Evolutionary conservation across 2,113 vertebrate species (phyloP), one percentile per base, ranked within the genome.

Genomic region (Saguinus midas): DNA sequence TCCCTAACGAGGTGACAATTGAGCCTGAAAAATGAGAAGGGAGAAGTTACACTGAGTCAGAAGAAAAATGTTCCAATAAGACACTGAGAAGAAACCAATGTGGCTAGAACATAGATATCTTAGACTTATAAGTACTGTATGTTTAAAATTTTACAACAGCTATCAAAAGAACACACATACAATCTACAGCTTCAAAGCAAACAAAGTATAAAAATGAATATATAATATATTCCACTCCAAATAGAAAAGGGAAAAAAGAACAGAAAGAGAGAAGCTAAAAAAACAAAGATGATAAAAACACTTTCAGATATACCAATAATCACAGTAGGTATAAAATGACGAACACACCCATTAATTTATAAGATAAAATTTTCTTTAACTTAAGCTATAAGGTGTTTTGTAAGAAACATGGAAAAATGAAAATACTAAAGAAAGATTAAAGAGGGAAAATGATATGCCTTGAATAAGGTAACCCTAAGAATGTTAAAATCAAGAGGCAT

Each of bases 181-280:
- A 96, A 73, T 84, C 18, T 61, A 86, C 7, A 93, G 68, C 55
- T 70, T 58, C 25, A 92, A 87, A 84, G 27, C 4, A 20, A 73
- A 17, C 1, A 70, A 92, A 86, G 23, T 64, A 86, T 82, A 52
- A 94, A 96, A 92, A 82, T 79, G 32, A 83, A 88, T 37, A 91
- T 37, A 87, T 6, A 95, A 93, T 18, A 84, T 5, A 93, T 55
- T 87, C 73, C 27, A 87, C 57, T 86, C n/a, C 57, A 92, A 35
- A 83, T 8, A 73, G 6, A 45, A 83, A 91, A 35, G 57, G 32
- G 4, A 12, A 6, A 6, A 2, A 0, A 25, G 20, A 8, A 0
- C 32, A 78, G 4, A 40, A 20, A 64, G 14, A 45, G 11, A 45
- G 14, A 91, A 2, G 21, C n/a, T 40, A 23, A 57, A 72, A 9